Evolutionary conservation across 2,113 vertebrate genomes (phyloP).

Genomic region (Actinemys pallida): DNA sequence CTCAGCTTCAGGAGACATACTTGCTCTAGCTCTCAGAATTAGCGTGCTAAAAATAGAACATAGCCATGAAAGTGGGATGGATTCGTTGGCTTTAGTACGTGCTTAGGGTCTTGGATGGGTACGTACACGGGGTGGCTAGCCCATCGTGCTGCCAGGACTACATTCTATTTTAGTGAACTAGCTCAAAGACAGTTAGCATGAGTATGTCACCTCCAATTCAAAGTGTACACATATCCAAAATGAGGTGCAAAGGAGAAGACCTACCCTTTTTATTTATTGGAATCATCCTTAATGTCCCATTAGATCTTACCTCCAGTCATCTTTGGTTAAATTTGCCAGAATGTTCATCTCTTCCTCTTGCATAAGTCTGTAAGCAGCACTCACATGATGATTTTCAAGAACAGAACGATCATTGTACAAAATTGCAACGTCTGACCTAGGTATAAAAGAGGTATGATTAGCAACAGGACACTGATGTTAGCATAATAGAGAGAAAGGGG

Average conservation of each 20-base stretch:
- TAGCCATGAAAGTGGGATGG: neutral
- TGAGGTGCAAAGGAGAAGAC: neutral
- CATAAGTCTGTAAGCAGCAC: slow-evolving; percentile 97
- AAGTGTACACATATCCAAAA: neutral
- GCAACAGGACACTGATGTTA: accelerated
- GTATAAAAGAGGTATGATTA: slow-evolving; percentile 21
- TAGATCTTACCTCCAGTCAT: slow-evolving; percentile 94
- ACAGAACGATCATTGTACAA: slow-evolving; percentile 98
- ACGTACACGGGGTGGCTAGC: no score
- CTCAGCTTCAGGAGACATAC: neutral
- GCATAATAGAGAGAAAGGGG: neutral
- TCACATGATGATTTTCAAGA: slow-evolving; percentile 98
- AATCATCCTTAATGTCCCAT: neutral
- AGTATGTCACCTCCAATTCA: neutral
- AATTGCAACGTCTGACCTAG: slow-evolving; percentile 95
- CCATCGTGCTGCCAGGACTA: no score
- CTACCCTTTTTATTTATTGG: neutral
- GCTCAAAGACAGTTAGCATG: neutral
- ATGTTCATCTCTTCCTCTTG: slow-evolving; percentile 99
- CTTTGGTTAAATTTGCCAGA: slow-evolving; percentile 93
- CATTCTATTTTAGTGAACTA: neutral
- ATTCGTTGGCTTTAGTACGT: neutral
- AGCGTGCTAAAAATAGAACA: neutral
- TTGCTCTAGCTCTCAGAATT: neutral
- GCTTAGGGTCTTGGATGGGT: neutral